Evolutionary conservation across 2,113 vertebrate species (phyloP).

Genomic region (Nycticryphes semicollaris): DNA sequence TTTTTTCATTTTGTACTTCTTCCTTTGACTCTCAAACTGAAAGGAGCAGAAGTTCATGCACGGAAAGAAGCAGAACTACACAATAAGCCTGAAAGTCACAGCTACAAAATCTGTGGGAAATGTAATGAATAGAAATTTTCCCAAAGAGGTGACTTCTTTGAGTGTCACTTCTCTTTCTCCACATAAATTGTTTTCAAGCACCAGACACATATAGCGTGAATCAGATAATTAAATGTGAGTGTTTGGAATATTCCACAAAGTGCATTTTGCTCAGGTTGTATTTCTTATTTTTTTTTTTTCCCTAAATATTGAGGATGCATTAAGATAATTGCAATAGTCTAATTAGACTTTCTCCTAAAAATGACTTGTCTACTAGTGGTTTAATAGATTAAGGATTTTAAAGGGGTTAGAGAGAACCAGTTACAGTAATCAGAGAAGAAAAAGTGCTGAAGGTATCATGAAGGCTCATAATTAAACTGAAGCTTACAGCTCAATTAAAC

Average conservation of each 20-base stretch:
- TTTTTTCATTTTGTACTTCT: background rate
- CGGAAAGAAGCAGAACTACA: background rate
- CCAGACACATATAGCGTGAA: background rate
- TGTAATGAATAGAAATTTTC: background rate
- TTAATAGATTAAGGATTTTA: constrained; percentile 72
- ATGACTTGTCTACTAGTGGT: constrained; percentile 52
- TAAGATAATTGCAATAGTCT: constrained; percentile 65
- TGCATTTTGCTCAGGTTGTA: constrained; percentile 23
- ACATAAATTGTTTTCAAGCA: constrained; percentile 4
- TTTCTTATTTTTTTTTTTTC: background rate
- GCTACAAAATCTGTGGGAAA: background rate
- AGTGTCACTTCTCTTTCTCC: background rate
- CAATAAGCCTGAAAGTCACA: background rate
- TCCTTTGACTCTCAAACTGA: background rate
- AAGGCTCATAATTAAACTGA: constrained; percentile 78
- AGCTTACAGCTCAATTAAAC: constrained; percentile 80
- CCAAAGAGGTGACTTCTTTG: background rate
- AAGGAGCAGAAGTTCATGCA: background rate
- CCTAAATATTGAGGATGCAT: constrained; percentile 48
- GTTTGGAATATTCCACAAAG: constrained; percentile 28
- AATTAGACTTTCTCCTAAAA: constrained; percentile 71
- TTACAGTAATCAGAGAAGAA: constrained; percentile 72
- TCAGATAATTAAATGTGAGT: constrained; percentile 1
- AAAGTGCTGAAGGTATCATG: constrained; percentile 74
- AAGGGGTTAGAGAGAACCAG: constrained; percentile 58